Conservation (phyloP, 2,113 vertebrate species). For the Pogona vitticeps region DNA sequence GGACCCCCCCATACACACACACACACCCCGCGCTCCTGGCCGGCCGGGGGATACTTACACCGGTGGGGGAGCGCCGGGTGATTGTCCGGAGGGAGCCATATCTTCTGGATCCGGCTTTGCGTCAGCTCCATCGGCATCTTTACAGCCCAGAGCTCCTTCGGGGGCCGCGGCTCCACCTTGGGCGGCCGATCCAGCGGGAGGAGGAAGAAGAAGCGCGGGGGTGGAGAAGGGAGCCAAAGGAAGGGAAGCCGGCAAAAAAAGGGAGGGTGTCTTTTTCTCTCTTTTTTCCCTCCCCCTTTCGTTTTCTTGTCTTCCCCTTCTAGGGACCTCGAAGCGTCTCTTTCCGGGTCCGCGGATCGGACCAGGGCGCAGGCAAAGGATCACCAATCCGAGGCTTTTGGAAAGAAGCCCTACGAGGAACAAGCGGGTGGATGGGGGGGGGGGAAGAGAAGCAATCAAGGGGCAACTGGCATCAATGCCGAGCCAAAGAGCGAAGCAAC, state of each 20-base stretch:
- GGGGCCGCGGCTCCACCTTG: too few species aligned
- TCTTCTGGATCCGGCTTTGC: conserved; percentile 87
- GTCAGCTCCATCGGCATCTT: conserved; percentile 84
- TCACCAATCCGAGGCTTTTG: background rate
- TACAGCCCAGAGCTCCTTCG: background rate
- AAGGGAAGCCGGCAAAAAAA: too few species aligned
- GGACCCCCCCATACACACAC: too few species aligned
- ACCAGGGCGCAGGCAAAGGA: background rate
- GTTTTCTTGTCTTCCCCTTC: background rate
- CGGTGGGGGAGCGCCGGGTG: conserved; percentile 65
- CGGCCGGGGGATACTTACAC: conserved; percentile 67
- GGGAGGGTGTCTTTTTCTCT: background rate
- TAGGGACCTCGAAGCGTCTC: background rate
- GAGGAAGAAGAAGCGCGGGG: background rate
- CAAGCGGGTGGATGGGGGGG: too few species aligned
- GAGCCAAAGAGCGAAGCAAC: too few species aligned
- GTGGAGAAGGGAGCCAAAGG: background rate
- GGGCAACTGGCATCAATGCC: background rate
- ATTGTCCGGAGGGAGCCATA: conserved; percentile 83
- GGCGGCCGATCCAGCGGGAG: background rate
- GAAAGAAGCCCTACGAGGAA: background rate
- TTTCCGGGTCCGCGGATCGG: background rate
- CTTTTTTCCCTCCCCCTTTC: rapidly evolving
- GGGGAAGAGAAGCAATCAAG: too few species aligned
- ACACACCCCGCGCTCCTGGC: too few species aligned